phyloP scores from a whole-genome alignment of 2,888 invertebrate genomes.

The Chalcosyrphus nemorum region DNA sequence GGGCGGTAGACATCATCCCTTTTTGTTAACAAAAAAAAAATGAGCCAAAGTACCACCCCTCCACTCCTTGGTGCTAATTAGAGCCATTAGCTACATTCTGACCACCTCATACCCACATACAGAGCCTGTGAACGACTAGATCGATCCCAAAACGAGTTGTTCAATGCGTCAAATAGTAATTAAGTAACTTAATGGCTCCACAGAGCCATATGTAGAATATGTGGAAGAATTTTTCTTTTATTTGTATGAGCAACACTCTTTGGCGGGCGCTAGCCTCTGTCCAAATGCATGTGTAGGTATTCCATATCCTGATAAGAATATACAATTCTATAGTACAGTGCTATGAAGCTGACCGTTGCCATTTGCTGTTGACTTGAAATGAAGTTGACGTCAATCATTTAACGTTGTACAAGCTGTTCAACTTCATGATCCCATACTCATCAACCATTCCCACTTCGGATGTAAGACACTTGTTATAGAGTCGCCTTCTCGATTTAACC shows the following conservation, averaged over 20 bases:
- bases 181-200: constrained; percentile 63
- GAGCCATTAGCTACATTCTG: constrained; percentile 34
- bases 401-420: constrained; percentile 64
- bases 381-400: constrained; percentile 68
- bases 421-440: constrained; percentile 54
- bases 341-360: not conserved
- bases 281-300: constrained; percentile 52
- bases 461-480: constrained; percentile 70
- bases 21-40: not conserved
- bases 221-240: constrained; percentile 27
- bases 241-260: constrained; percentile 42
- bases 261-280: constrained; percentile 58
- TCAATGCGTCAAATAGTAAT: constrained; percentile 44
- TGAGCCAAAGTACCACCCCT: not conserved
- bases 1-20: not conserved
- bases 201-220: constrained; percentile 46
- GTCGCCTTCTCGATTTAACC: constrained; percentile 57
- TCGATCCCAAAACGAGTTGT: constrained; percentile 24
- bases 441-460: constrained; percentile 64
- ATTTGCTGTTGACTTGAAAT: constrained; percentile 11
- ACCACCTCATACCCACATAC: not conserved
- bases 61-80: constrained; percentile 34
- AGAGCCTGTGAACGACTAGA: not conserved
- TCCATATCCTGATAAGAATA: constrained; percentile 62
- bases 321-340: constrained; percentile 31